These are phyloP conservation scores for Rhinichthys klamathensis DNA, from an alignment of 2,113 vertebrate genomes.

Conservation along the genomic window DNA sequence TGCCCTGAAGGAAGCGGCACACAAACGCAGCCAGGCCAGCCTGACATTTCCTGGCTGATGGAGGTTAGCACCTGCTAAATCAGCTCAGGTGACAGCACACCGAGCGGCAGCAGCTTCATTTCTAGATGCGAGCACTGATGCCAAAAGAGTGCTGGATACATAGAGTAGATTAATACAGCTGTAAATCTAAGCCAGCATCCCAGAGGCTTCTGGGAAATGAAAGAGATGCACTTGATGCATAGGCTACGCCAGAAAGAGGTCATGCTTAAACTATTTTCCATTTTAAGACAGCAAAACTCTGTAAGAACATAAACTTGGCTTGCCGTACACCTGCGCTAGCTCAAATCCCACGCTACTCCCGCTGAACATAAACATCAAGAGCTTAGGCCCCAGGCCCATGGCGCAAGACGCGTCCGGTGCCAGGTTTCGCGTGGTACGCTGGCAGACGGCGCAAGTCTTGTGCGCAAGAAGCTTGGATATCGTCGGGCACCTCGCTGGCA, in stretches of 20 bases:
- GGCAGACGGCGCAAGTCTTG: constrained; percentile 13
- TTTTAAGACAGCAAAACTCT: not conserved
- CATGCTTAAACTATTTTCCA: not conserved
- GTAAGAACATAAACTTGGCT: not conserved
- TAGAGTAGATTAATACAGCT: constrained; percentile 41
- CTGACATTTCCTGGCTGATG: constrained; percentile 37
- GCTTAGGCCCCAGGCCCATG: constrained; percentile 33
- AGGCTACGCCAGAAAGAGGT: not conserved
- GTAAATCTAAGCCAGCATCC: constrained; percentile 17
- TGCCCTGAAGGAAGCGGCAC: not conserved
- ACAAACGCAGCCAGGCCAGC: not conserved
- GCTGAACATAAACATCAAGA: constrained; percentile 15
- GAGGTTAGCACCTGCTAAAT: constrained; percentile 46
- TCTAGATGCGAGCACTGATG: constrained; percentile 26
- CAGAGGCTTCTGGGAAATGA: constrained; percentile 7
- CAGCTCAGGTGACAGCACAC: constrained; percentile 25
- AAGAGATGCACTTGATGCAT: constrained; percentile 40
- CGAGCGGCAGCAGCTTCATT: not conserved
- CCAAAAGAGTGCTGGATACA: constrained; percentile 25
- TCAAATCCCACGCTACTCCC: constrained; percentile 8
- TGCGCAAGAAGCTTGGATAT: constrained; percentile 23
- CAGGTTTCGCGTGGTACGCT: constrained; percentile 33
- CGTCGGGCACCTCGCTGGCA: constrained; percentile 36
- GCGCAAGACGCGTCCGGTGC: constrained; percentile 18
- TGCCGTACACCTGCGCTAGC: not conserved